phyloP scores from a whole-genome alignment of 2,113 vertebrate species.

The Hemiprocne comata region DNA sequence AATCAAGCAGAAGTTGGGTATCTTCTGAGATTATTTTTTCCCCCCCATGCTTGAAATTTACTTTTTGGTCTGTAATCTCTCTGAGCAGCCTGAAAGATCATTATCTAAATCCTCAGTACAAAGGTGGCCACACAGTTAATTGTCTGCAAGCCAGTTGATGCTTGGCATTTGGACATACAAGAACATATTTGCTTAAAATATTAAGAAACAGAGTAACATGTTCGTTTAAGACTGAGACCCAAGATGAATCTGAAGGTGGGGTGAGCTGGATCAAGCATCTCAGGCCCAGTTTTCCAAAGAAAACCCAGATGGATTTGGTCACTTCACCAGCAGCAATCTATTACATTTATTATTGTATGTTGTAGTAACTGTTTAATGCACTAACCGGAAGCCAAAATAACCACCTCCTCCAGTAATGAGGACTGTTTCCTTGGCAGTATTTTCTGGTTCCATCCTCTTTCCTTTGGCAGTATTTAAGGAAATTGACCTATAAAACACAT shows the following conservation, averaged over 20 bases:
- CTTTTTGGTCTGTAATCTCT: background rate
- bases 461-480: background rate
- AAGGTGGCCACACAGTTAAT: background rate
- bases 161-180: background rate
- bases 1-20: background rate
- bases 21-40: background rate
- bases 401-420: conserved; percentile 92
- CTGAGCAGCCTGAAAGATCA: background rate
- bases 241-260: rapidly evolving
- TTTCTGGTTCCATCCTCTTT: conserved; percentile 52
- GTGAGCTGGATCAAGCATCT: background rate
- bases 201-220: background rate
- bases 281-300: background rate
- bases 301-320: background rate
- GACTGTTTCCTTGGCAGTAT: conserved; percentile 43
- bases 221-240: background rate
- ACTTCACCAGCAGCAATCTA: background rate
- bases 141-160: background rate
- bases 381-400: conserved; percentile 93
- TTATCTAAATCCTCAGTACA: background rate
- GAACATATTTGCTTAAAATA: background rate
- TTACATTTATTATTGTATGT: background rate
- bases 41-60: background rate
- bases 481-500: background rate
- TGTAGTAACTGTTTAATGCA: background rate